These are phyloP conservation scores for Drosophila murphyi DNA, from an alignment of 1,140 invertebrate genomes.

Conservation along the genomic window DNA sequence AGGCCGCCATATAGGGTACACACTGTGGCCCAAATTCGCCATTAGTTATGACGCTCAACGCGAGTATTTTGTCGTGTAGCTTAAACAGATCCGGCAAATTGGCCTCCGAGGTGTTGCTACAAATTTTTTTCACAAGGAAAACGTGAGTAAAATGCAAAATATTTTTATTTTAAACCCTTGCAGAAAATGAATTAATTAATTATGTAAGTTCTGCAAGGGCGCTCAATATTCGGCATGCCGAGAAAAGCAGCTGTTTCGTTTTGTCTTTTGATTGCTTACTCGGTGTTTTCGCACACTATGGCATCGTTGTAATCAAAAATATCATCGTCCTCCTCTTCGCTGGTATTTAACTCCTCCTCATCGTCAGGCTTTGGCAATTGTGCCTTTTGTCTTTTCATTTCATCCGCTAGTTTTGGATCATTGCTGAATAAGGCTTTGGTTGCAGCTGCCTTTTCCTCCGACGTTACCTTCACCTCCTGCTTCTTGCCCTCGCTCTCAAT, in stretches of 20 bases:
- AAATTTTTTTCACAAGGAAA: not conserved
- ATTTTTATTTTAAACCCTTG: too few relatives aligned
- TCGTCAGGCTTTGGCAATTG: constrained; percentile 41
- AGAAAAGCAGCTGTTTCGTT: too few relatives aligned
- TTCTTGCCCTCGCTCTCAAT: constrained; percentile 75
- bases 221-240: too few relatives aligned
- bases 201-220: too few relatives aligned
- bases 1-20: constrained; percentile 81
- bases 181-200: too few relatives aligned
- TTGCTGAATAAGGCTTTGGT: constrained; percentile 53
- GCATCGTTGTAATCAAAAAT: constrained; percentile 72
- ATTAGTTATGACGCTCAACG: constrained; percentile 77
- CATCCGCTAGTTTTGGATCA: constrained; percentile 57
- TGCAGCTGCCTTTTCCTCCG: constrained; percentile 13
- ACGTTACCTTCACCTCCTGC: constrained; percentile 44
- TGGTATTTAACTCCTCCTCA: constrained; percentile 63
- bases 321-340: constrained; percentile 70
- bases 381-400: constrained; percentile 57
- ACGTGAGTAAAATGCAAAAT: too few relatives aligned
- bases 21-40: constrained; percentile 77
- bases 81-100: constrained; percentile 79
- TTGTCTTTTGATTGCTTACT: constrained; percentile 30
- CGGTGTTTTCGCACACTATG: constrained; percentile 54
- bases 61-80: constrained; percentile 77
- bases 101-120: constrained; percentile 67